Base-by-base conservation (phyloP, 2,113 vertebrate species). In the Prunella himalayana region DNA sequence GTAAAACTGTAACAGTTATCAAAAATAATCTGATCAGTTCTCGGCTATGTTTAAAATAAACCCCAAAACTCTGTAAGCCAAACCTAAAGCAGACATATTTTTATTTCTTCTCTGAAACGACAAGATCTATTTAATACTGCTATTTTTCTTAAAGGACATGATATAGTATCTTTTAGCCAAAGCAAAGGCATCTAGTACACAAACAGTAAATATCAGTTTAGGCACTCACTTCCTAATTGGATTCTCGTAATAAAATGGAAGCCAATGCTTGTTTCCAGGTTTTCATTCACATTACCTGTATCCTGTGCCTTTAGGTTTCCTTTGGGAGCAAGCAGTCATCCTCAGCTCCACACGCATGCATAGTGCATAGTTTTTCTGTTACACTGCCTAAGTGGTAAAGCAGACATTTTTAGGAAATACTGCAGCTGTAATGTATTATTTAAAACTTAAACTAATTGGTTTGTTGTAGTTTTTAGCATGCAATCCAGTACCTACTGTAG, bases 221-320 rank as follows among this genome's bases (percentile, higher is more conserved):
- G 54, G 86, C 70, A 90, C 89, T 94, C 66, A 50, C n/a, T 94
- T 94, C 97, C 88, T 76, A 76, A 87, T 73, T 60, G 73, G 70
- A 96, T 82, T 93, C 60, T 97, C 28, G 3, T 91, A 94, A 90
- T 95, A 77, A 90, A 96, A 86, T 22, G 65, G 85, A 97, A 94
- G 94, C 65, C 56, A 56, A 12, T 66, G 68, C 65, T 92, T 82
- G 73, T 78, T 72, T 92, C 30, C 66, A 70, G 83, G 61, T 90
- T 92, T 94, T 94, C 66, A 68, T 86, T 53, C 66, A 42, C 77
- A 57, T 76, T 89, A 95, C 86, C 84, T 75, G 4, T 82, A 84
- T 94, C 73, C 92, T 84, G 83, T 83, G 95, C 86, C 65, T 96
- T 83, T 96, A 81, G 51, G 30, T 97, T 97, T 97, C 95, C 84